Percentiles rank a stretch among this genome's conserved stretches.
These are phyloP conservation scores for Sinelater perroti DNA, from an alignment of 2,888 invertebrate genomes.

Conservation along the genomic window DNA sequence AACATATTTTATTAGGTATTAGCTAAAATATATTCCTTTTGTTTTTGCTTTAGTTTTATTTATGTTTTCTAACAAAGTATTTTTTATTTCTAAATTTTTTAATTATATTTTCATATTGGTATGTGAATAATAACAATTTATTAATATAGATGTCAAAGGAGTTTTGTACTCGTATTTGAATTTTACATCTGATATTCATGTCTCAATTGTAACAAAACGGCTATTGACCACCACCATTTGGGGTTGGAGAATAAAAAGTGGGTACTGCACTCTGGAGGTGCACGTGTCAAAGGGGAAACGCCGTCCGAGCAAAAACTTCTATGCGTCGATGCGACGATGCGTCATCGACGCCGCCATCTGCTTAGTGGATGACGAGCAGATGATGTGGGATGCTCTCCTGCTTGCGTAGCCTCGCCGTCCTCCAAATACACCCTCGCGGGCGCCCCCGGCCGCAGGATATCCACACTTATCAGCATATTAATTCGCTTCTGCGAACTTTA, in stretches of 20 bases:
- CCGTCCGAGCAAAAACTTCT: constrained; percentile 7
- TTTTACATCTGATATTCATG: background rate
- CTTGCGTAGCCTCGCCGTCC: constrained; percentile 4
- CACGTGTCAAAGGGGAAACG: background rate
- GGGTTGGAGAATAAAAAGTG: too few relatives aligned
- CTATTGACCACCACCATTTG: too few relatives aligned
- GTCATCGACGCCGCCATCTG: constrained; percentile 37
- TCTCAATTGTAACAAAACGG: too few relatives aligned
- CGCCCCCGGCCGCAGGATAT: constrained; percentile 41
- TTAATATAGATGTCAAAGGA: background rate
- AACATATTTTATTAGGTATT: too few relatives aligned
- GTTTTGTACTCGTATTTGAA: background rate
- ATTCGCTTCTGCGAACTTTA: constrained; percentile 38
- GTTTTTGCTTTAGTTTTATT: too few relatives aligned
- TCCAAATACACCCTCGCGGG: constrained; percentile 24
- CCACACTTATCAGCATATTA: constrained; percentile 45
- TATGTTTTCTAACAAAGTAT: too few relatives aligned
- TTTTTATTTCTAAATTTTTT: too few relatives aligned
- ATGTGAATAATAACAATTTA: too few relatives aligned
- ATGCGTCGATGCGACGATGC: constrained; percentile 24
- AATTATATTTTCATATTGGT: too few relatives aligned
- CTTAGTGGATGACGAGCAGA: constrained; percentile 32
- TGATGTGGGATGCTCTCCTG: constrained; percentile 30
- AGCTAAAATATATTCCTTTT: too few relatives aligned
- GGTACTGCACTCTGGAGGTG: too few relatives aligned